Conservation (phyloP, 2,797 vertebrate genomes). For the Apogon hyalosoma region DNA sequence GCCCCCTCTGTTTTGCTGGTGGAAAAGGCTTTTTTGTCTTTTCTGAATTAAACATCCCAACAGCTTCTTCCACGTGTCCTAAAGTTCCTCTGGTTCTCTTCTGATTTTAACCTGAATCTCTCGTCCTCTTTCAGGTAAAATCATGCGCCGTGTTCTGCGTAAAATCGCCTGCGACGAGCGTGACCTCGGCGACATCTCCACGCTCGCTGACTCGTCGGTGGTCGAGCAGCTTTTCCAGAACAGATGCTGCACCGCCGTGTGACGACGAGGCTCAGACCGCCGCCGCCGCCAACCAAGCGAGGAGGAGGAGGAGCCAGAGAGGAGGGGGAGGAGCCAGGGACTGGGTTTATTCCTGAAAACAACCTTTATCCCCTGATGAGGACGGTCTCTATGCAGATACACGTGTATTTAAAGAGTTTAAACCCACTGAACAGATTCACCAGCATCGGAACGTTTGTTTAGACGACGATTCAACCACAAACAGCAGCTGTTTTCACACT, state of each 20-base stretch:
- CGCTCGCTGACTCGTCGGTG: conserved; percentile 90
- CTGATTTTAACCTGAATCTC: no score
- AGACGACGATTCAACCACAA: background rate
- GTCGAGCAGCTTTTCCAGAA: conserved; percentile 91
- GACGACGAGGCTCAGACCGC: conserved; percentile 45
- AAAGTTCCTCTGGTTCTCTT: no score
- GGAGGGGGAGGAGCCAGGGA: background rate
- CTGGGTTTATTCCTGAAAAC: conserved; percentile 33
- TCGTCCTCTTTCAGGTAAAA: conserved; percentile 87
- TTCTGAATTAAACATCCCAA: no score
- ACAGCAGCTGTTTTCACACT: background rate
- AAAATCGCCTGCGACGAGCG: conserved; percentile 93
- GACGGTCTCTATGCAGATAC: background rate
- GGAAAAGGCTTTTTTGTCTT: no score
- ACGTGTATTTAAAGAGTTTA: conserved; percentile 4
- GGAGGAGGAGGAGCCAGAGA: background rate
- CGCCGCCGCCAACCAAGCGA: conserved; percentile 7
- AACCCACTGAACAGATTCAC: conserved; percentile 4
- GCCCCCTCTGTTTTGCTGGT: no score
- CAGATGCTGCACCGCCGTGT: conserved; percentile 82
- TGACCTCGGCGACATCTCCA: conserved; percentile 93
- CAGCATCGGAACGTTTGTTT: conserved; percentile 6
- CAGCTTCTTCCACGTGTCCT: no score
- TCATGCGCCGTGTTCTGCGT: conserved; percentile 93
- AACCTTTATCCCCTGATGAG: conserved; percentile 44